Base-by-base conservation (phyloP, 2,888 invertebrate species). In the Noctua janthe region DNA sequence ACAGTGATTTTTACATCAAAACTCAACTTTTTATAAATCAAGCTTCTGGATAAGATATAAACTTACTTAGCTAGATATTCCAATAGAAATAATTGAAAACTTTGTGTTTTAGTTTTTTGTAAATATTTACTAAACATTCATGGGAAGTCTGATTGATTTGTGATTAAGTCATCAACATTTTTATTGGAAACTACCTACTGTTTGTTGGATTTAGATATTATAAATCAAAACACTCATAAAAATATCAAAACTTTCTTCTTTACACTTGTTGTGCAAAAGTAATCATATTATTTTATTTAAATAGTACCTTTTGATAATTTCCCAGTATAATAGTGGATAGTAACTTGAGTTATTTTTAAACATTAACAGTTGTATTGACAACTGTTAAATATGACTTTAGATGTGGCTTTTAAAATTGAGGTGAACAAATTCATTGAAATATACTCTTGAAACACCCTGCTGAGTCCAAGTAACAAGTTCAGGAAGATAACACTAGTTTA, bases 1-100 rank as follows among this genome's bases (percentile, higher is more conserved):
- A 93, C 86, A 54, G 66, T 81, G 5, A 71, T 29, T 67, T 51
- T 66, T 29, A 47, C 0, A 69, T 0, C 10, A 67, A 35, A 20
- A 77, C 23, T 13, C 8, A 1, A 29, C n/a, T 29, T 79, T 49
- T 56, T 51, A n/a, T 20, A 29, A 29, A 35, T 51, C 3, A 13
- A 49, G 54, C 13, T 49, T 17, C 7, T 15, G 5, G 35, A 4
- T 2, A 56, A 2, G n/a, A 7, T 17, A 51, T 20, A 39, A 13
- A 13, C 20, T 15, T 71, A 0, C 20, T 3, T 39, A 29, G 4
- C 29, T 39, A 43, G 1, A 20, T 17, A 64, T 35, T 64, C 5
- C 11, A 56, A 39, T 54, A 15, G 17, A 10, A 54, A 56, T 54
- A 13, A n/a, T 56, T 43, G 23, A 66, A 66, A 54, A 15, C 2